Base-by-base conservation (phyloP, 92 coral and sea anemone genomes). In the Chrysogorgia sp. region DNA sequence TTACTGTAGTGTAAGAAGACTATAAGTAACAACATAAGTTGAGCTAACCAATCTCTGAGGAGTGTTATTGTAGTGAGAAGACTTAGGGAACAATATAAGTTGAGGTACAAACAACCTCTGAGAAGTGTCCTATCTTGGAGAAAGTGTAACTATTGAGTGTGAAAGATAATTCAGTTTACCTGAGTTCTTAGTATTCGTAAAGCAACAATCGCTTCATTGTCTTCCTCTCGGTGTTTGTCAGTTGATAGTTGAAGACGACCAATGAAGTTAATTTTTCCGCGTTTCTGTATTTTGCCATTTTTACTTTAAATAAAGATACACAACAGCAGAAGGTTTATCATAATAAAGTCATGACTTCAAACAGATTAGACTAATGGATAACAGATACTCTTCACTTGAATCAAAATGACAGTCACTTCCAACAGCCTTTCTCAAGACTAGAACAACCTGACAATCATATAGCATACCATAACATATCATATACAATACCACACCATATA, bases 181-280 rank as follows among this genome's bases (percentile, higher is more conserved):
- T 92, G 97, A 74, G 92, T 93, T 81, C 98, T 86, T 0, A 93
- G 85, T 40, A 93, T 84, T 43, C 98, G 78, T 22, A 93, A 87
- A 8, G 98, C 98, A 63, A 93, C 92, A 57, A 93, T 91, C 4
- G 96, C 98, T 23, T 92, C 98, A 37, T 93, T 93, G 61, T 93
- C 98, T 57, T 93, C 98, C 48, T 88, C 96, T 55, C 92, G 90
- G 8, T 96, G 83, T 45, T 91, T 93, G 53, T 93, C 98, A 7
- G 98, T 93, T 24, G 98, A 93, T 13, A 93, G 85, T 81, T 93
- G 98, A 8, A 93, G 84, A 61, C 98, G 86, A 29, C 98, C 98
- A 55, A 93, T 89, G 56, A 93, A 91, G 69, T 93, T 93, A 33
- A 93, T 92, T 56, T 93, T 93, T n/a, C 98, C 98, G 19, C 98